These are phyloP conservation scores for Talpa occidentalis DNA, from an alignment of 2,113 vertebrate species.

Conservation along the genomic window DNA sequence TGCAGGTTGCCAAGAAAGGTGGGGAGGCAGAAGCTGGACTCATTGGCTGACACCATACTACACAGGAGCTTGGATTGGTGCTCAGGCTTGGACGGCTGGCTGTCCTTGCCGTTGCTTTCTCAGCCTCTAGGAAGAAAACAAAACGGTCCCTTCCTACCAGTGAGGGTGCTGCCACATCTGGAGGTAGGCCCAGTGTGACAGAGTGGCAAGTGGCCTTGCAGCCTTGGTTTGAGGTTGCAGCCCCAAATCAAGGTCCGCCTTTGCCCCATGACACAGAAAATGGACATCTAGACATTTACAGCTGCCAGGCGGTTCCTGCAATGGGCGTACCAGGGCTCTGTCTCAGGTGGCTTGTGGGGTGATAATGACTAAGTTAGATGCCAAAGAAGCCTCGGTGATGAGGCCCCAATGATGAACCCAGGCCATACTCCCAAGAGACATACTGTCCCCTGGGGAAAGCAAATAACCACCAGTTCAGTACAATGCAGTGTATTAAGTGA, in stretches of 20 bases:
- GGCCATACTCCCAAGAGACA: not conserved
- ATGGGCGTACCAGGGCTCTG: not conserved
- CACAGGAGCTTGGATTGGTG: not conserved
- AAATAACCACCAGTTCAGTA: not conserved
- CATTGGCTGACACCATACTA: not conserved
- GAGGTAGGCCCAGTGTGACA: not conserved
- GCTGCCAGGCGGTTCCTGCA: too few species aligned
- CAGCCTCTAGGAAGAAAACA: not conserved
- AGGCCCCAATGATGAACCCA: not conserved
- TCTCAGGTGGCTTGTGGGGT: not conserved
- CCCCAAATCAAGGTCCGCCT: not conserved
- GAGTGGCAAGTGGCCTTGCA: not conserved
- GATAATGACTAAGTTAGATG: not conserved
- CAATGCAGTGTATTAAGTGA: not conserved
- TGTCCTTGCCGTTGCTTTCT: not conserved
- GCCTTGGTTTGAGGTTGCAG: not conserved
- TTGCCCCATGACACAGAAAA: not conserved
- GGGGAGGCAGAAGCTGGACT: not conserved
- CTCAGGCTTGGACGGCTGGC: not conserved
- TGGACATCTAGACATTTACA: not conserved
- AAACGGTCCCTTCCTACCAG: not conserved
- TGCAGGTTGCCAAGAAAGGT: conserved; percentile 11
- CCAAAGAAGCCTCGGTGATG: not conserved
- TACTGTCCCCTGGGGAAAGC: not conserved
- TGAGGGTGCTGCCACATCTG: too few species aligned